Evolutionary conservation across 2,888 invertebrate species (phyloP).

Genomic region (Rosalia funebris): DNA sequence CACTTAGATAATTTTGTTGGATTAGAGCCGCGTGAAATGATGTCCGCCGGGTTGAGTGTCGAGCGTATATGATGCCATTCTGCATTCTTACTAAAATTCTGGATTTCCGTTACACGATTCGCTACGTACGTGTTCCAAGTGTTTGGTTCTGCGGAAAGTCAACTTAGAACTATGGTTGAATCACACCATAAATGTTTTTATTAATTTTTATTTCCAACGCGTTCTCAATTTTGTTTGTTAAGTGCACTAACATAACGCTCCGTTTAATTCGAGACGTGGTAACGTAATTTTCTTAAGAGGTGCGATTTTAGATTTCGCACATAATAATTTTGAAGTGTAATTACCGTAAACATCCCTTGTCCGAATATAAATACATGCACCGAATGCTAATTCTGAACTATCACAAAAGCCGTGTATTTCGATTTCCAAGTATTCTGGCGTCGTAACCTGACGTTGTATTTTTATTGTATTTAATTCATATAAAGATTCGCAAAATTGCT

Average conservation of each 20-base stretch:
- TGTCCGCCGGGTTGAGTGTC: neutral
- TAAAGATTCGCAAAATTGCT: slow-evolving; percentile 24
- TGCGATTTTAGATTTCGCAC: slow-evolving; percentile 41
- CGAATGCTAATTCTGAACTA: slow-evolving; percentile 39
- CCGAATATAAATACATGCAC: slow-evolving; percentile 38
- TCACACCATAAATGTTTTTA: slow-evolving; percentile 1
- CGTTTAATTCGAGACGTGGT: slow-evolving; percentile 41
- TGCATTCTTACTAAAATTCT: neutral
- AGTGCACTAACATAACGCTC: slow-evolving; percentile 28
- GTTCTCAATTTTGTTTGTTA: neutral
- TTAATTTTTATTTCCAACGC: neutral
- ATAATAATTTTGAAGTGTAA: slow-evolving; percentile 25
- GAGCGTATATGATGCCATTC: slow-evolving; percentile 2
- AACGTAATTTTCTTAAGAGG: slow-evolving; percentile 40
- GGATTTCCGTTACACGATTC: neutral
- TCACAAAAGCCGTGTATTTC: slow-evolving; percentile 48
- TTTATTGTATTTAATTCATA: slow-evolving; percentile 11
- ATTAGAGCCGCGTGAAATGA: neutral
- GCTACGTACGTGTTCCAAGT: slow-evolving; percentile 3
- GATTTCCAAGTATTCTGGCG: neutral
- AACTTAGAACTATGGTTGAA: neutral
- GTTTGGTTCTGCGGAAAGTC: neutral
- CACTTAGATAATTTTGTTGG: neutral
- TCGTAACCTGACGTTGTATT: slow-evolving; percentile 31
- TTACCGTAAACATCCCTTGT: slow-evolving; percentile 25